Base-by-base conservation (phyloP, 2,113 vertebrate species). In the Cariama cristata region DNA sequence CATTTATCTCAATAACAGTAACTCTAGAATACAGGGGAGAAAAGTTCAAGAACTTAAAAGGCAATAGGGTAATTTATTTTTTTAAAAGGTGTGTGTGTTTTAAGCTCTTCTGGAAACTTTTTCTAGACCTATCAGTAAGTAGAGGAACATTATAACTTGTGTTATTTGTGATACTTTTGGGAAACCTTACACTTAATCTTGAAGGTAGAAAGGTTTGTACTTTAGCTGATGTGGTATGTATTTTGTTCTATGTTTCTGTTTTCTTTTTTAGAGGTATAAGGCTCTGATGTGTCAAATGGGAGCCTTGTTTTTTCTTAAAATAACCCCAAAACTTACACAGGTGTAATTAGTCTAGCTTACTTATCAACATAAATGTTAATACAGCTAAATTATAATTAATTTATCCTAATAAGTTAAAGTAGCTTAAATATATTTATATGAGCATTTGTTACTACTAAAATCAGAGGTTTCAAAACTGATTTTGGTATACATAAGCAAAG, bases 211-310 rank as follows among this genome's bases (percentile, higher is more conserved):
- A 75, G 2, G 17, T 26, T 82, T 5, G 10, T 79, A 9, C 8
- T 53, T 7, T 11, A 56, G 6, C 8, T 79, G 40, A 8, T 9
- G 45, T 0, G 3, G 12, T 11, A 32, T 7, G 9, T n/a, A 32
- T 42, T 75, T 49, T 71, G 13, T 24, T 53, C 23, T 30, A 3
- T 42, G 9, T 7, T 38, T 86, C 58, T 5, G 5, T 10, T 38
- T 30, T 73, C n/a, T 87, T 49, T 77, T 10, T 58, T 52, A 26
- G 3, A 47, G 33, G 12, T 53, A 10, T 19, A 76, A 58, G 21
- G 27, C 19, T 83, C 33, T 59, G 68, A 58, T 8, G 22, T 11
- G 3, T 6, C n/a, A 81, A 62, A 60, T 10, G 3, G 30, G 26
- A 90, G 20, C 8, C 40, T 59, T 64, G 4, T 1, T 40, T 81